A percentile compares a stretch with the other conserved stretches of the same genome.
phyloP scores from a whole-genome alignment of 37 sponge, comb jelly and placozoan species.

The Tethya wilhelma region DNA sequence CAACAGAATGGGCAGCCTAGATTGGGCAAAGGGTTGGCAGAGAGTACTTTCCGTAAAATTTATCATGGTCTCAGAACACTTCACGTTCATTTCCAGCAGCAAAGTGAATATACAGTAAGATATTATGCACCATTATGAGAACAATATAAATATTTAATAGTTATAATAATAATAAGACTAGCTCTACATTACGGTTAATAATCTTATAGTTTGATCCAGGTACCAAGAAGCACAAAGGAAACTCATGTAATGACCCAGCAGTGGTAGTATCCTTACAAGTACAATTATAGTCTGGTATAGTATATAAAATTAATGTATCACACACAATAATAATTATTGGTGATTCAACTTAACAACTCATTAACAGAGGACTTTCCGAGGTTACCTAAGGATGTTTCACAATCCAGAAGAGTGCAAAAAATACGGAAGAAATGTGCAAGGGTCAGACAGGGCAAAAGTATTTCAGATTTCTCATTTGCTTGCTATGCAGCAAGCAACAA shows the following conservation, averaged over 20 bases:
- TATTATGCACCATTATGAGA: not conserved
- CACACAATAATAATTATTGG: not conserved
- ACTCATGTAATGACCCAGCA: not conserved
- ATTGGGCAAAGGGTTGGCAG: not conserved
- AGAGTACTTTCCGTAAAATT: not conserved
- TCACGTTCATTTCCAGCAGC: not conserved
- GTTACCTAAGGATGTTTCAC: not conserved
- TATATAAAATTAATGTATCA: not conserved
- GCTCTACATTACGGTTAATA: too few species aligned
- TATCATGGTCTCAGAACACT: not conserved
- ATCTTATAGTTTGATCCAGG: too few species aligned
- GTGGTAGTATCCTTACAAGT: not conserved
- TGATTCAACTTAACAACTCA: not conserved
- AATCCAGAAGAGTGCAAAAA: not conserved
- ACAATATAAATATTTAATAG: not conserved
- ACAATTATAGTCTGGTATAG: not conserved
- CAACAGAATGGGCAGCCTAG: not conserved
- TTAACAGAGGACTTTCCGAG: not conserved
- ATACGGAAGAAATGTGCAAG: not conserved
- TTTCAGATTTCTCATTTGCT: not conserved
- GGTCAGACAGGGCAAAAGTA: not conserved
- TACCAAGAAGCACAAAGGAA: not conserved
- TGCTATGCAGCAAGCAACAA: not conserved
- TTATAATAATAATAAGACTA: too few species aligned
- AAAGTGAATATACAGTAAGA: not conserved